Evolutionary conservation across 2,888 invertebrate genomes (phyloP), one percentile per base, ranked within the genome.

Genomic region (Anoplius nigerrimus): DNA sequence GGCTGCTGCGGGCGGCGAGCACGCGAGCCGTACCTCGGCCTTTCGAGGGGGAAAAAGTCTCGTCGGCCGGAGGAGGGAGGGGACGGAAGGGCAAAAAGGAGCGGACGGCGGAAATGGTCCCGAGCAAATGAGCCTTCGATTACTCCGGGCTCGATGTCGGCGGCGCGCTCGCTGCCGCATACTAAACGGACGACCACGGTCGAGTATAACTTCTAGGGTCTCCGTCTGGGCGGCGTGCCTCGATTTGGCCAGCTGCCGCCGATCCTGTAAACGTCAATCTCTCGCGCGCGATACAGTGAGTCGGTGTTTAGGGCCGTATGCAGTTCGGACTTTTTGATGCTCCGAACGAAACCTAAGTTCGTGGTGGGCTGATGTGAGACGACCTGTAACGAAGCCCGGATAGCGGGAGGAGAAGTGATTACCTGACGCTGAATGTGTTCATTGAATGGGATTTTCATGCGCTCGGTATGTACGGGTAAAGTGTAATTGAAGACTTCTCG

Each of bases 61-160:
- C 4, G 24, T n/a, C 45, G 48, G 48, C 13, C 8, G 13, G 42
- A 42, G 13, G 42, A 42, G 13, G 42, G 42, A 8, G 42, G 42
- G 42, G 42, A 13, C 13, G 13, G 42, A 42, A 42, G 8, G 42
- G 42, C 42, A 48, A 34, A 34, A 34, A 34, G 34, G 34, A 3
- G 11, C 34, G 34, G 20, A 16, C 48, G 53, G 22, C 22, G 16
- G 53, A 53, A 53, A 53, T 22, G 53, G 53, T 15, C 53, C 15
- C 53, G 53, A 53, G 53, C 53, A 53, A 53, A 53, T 53, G 53
- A 53, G 53, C 5, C 22, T n/a, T 53, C 24, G 21, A 53, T 53
- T 53, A 21, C 3, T 15, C 16, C 52, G 21, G 13, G 21, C 24
- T 2, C 3, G 45, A 11, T 11, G 45, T 15, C 16, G 45, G 45